Evolutionary conservation across 1,140 invertebrate genomes (phyloP).

Genomic region (Tetragonula clypearis): DNA sequence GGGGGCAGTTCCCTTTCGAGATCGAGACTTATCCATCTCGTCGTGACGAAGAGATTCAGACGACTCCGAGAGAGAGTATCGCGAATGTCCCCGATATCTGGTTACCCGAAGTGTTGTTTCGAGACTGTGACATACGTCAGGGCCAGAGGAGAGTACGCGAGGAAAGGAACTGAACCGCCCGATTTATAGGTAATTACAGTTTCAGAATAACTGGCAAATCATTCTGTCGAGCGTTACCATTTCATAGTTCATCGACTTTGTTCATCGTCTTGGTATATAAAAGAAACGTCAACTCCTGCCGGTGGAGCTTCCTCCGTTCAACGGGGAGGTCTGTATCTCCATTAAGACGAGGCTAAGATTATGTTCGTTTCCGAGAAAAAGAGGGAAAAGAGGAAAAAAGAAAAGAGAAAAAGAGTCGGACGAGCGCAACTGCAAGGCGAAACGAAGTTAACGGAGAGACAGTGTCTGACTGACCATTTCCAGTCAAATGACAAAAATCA

Average conservation of each 20-base stretch:
- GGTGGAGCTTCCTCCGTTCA: no score
- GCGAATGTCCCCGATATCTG: neutral
- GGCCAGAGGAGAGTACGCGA: no score
- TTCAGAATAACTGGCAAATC: neutral
- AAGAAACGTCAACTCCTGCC: no score
- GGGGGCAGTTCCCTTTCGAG: neutral
- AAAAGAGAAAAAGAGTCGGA: neutral
- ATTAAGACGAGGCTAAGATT: neutral
- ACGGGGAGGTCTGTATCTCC: no score
- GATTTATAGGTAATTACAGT: neutral
- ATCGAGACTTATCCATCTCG: neutral
- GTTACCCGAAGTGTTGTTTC: neutral
- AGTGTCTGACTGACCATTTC: conserved; percentile 41
- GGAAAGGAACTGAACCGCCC: neutral
- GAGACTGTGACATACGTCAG: neutral
- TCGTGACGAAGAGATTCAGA: neutral
- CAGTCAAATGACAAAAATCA: conserved; percentile 80
- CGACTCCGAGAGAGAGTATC: neutral
- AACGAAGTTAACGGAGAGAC: conserved; percentile 28
- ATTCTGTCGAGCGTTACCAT: neutral
- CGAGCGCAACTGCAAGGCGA: neutral
- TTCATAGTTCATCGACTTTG: neutral
- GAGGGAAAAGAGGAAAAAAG: no score
- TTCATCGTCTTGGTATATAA: no score
- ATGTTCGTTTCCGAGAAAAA: neutral